Conservation (phyloP, 2,797 vertebrate species). For the Anabacerthia variegaticeps region DNA sequence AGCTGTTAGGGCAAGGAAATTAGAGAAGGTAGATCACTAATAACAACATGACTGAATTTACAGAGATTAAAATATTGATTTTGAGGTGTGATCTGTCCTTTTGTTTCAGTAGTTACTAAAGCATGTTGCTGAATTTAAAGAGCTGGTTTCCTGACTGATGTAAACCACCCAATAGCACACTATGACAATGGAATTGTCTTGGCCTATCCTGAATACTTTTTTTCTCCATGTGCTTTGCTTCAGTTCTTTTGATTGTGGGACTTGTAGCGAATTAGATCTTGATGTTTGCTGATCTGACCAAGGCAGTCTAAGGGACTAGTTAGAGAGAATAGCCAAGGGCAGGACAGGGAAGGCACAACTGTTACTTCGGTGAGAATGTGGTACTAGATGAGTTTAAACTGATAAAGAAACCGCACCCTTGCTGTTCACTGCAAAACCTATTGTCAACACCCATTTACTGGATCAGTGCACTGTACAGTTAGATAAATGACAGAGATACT, state of each 20-base stretch:
- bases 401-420: not conserved
- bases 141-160: not conserved
- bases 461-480: not conserved
- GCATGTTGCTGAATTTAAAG: not conserved
- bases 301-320: not conserved
- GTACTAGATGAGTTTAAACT: not conserved
- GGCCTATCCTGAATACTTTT: not conserved
- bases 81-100: not conserved
- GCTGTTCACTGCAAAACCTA: not conserved
- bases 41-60: not conserved
- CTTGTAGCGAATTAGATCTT: not conserved
- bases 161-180: not conserved
- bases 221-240: not conserved
- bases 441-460: slow-evolving; percentile 20
- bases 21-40: not conserved
- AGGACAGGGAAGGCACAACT: not conserved
- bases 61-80: not conserved
- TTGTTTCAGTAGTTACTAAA: not conserved
- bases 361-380: not conserved
- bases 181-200: not conserved
- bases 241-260: not conserved
- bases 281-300: not conserved
- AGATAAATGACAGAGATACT: slow-evolving; percentile 1
- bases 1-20: not conserved
- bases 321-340: not conserved